Conservation (phyloP, 2,113 vertebrate genomes). For the Andinoacara biseriatus region DNA sequence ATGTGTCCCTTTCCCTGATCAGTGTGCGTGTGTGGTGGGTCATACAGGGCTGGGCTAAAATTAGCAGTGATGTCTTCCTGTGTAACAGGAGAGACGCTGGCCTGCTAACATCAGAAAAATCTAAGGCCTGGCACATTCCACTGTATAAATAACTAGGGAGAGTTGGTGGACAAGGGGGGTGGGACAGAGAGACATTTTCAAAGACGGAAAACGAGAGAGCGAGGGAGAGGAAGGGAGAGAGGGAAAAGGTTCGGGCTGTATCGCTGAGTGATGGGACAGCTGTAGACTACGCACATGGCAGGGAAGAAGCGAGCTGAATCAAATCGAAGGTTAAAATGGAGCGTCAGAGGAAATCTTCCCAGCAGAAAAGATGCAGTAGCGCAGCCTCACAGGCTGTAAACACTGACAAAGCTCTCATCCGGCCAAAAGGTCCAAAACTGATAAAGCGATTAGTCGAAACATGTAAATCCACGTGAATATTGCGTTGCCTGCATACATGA, state of each 20-base stretch:
- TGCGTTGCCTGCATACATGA: background rate
- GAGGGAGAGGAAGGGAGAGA: constrained; percentile 29
- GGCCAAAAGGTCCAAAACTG: background rate
- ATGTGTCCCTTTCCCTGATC: constrained; percentile 28
- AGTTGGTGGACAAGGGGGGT: constrained; percentile 60
- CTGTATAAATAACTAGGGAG: constrained; percentile 81
- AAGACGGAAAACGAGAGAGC: constrained; percentile 33
- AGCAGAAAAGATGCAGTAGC: background rate
- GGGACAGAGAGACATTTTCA: constrained; percentile 54
- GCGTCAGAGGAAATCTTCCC: constrained; percentile 10
- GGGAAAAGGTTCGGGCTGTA: constrained; percentile 19
- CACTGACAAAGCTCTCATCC: background rate
- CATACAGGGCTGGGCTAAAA: constrained; percentile 66
- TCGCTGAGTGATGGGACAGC: constrained; percentile 82
- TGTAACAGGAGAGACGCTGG: constrained; percentile 81
- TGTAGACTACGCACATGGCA: constrained; percentile 56
- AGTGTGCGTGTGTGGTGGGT: constrained; percentile 26
- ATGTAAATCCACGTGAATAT: background rate
- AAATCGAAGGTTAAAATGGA: constrained; percentile 62
- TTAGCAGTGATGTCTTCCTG: constrained; percentile 83
- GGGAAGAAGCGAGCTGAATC: constrained; percentile 35
- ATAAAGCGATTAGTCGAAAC: background rate
- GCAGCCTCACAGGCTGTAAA: background rate
- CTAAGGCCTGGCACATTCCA: constrained; percentile 84
- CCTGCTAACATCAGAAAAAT: constrained; percentile 83